Evolutionary conservation across 2,888 invertebrate genomes (phyloP).

Genomic region (Mythimna albipuncta): DNA sequence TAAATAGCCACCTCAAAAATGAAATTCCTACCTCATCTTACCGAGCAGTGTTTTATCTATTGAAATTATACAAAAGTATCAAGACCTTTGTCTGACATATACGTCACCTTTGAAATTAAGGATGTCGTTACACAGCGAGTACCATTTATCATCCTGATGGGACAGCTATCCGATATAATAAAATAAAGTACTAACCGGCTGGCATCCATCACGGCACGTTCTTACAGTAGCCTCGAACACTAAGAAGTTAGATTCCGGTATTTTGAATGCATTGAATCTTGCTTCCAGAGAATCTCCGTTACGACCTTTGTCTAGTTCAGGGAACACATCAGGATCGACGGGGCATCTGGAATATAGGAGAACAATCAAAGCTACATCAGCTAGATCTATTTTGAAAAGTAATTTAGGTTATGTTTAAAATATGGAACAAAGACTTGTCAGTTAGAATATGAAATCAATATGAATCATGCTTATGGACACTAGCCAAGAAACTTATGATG

Average conservation of each 20-base stretch:
- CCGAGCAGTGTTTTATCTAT: too few relatives aligned
- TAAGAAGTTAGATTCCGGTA: conserved; percentile 97
- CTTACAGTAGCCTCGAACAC: conserved; percentile 98
- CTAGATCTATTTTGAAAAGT: not conserved
- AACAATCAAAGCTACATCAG: not conserved
- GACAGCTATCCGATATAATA: not conserved
- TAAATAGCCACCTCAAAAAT: too few relatives aligned
- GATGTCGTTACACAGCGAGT: not conserved
- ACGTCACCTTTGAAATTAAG: not conserved
- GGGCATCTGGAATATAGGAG: conserved; percentile 92
- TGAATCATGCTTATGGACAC: not conserved
- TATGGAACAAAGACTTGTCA: not conserved
- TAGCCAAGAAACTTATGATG: not conserved
- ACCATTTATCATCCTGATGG: not conserved
- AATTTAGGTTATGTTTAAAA: not conserved
- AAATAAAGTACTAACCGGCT: conserved; percentile 91
- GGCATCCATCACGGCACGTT: conserved; percentile 97
- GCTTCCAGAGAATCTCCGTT: conserved; percentile 97
- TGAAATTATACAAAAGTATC: too few relatives aligned
- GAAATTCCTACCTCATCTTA: too few relatives aligned
- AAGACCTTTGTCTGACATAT: too few relatives aligned
- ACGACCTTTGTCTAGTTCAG: conserved; percentile 96
- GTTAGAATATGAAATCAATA: not conserved
- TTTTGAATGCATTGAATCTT: conserved; percentile 98
- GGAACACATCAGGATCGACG: conserved; percentile 97